A percentile compares a stretch with the other conserved stretches of the same genome.
phyloP scores from a whole-genome alignment of 2,888 invertebrate species.

The Agriopis aurantiaria region DNA sequence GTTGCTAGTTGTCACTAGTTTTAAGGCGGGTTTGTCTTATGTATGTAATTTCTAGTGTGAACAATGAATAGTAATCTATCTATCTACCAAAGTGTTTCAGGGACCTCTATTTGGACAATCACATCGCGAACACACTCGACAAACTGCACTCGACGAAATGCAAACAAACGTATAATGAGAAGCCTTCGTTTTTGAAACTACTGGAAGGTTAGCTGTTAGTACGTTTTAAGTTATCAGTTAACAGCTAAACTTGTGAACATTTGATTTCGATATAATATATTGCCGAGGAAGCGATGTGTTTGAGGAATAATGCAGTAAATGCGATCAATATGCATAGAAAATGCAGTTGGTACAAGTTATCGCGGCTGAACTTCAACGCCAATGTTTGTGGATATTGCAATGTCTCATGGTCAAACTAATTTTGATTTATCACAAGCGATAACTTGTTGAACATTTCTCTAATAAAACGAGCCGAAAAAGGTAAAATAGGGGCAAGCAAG shows the following conservation, averaged over 20 bases:
- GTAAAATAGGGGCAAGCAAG: constrained; percentile 86
- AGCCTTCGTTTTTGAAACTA: constrained; percentile 68
- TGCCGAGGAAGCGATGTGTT: constrained; percentile 83
- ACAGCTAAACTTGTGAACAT: constrained; percentile 75
- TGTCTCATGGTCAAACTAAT: constrained; percentile 63
- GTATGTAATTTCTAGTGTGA: no score
- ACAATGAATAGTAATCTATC: no score
- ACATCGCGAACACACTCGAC: constrained; percentile 16
- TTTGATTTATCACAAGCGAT: constrained; percentile 76
- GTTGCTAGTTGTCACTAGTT: no score
- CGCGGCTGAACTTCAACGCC: constrained; percentile 72
- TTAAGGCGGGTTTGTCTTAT: no score
- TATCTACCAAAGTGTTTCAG: not conserved
- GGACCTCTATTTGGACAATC: constrained; percentile 13
- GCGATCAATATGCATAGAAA: constrained; percentile 78
- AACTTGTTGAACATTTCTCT: constrained; percentile 81
- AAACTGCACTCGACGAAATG: constrained; percentile 64
- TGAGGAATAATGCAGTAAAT: constrained; percentile 74
- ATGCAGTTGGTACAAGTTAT: constrained; percentile 80
- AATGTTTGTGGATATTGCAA: constrained; percentile 64
- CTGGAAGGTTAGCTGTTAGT: constrained; percentile 76
- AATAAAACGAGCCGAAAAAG: constrained; percentile 84
- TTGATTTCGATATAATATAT: constrained; percentile 65
- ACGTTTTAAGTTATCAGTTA: constrained; percentile 47
- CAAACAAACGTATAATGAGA: constrained; percentile 74